Percentiles rank a stretch among this genome's conserved stretches.
phyloP scores from a whole-genome alignment of 1,140 invertebrate species.

The Acromyrmex echinatior region DNA sequence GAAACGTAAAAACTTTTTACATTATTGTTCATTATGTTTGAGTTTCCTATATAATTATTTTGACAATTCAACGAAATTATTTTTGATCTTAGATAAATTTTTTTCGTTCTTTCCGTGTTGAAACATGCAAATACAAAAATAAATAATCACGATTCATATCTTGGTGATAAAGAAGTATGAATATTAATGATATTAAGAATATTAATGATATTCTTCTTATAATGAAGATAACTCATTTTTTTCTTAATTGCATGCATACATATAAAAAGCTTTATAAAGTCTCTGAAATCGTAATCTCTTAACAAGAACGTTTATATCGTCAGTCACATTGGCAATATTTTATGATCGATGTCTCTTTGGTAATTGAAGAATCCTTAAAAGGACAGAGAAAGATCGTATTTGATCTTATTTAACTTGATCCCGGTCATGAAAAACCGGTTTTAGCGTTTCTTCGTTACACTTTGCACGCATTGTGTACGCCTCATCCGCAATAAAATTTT shows the following conservation, averaged over 20 bases:
- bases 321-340: neutral
- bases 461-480: constrained; percentile 2
- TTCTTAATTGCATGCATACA: neutral
- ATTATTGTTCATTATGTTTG: too few species aligned
- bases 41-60: too few species aligned
- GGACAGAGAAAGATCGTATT: constrained; percentile 32
- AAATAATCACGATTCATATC: neutral
- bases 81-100: too few species aligned
- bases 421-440: constrained; percentile 49
- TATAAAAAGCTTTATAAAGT: neutral
- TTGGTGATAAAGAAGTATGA: neutral
- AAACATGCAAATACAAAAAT: neutral
- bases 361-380: constrained; percentile 41
- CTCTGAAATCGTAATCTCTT: neutral
- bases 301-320: constrained; percentile 5
- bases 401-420: constrained; percentile 44
- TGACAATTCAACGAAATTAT: too few species aligned
- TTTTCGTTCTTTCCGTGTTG: too few species aligned
- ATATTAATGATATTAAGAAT: too few species aligned
- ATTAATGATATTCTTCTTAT: neutral
- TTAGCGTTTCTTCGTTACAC: constrained; percentile 27
- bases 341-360: constrained; percentile 29
- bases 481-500: constrained; percentile 3
- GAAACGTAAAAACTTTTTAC: too few species aligned
- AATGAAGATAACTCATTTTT: neutral